phyloP scores from a whole-genome alignment of 2,888 invertebrate genomes.

The Hydrotaea cyrtoneurina region DNA sequence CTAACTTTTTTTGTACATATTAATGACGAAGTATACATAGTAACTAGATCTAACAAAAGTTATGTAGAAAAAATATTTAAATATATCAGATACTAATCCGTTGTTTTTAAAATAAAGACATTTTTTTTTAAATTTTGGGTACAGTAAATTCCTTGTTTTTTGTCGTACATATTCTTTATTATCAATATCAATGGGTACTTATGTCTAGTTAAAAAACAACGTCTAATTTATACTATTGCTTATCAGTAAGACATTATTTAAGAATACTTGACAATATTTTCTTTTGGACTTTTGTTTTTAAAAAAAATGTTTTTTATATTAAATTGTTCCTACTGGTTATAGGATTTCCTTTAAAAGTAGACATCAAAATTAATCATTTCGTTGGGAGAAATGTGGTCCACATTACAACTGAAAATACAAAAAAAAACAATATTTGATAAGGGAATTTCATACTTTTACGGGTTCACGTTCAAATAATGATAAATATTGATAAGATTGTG shows the following conservation, averaged over 20 bases:
- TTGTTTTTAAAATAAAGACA: not conserved
- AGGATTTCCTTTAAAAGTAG: not conserved
- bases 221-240: slow-evolving; percentile 11
- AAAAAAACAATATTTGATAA: not conserved
- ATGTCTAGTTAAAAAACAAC: slow-evolving; percentile 10
- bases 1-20: not conserved
- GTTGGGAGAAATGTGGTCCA: not conserved
- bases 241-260: slow-evolving; percentile 34
- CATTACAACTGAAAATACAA: not conserved
- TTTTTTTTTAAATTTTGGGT: too few species aligned
- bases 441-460: too few species aligned
- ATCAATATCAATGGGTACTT: slow-evolving; percentile 36
- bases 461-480: too few species aligned
- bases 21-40: not conserved
- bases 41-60: not conserved
- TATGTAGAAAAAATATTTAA: not conserved
- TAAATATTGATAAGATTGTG: too few species aligned
- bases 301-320: not conserved
- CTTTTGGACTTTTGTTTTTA: slow-evolving; percentile 17
- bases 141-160: slow-evolving; percentile 58
- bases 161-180: slow-evolving; percentile 2
- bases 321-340: not conserved
- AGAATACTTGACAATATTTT: not conserved
- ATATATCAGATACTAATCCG: not conserved
- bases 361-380: too few species aligned